Conservation (phyloP, 2,113 vertebrate genomes). For the Spermophilus dauricus region DNA sequence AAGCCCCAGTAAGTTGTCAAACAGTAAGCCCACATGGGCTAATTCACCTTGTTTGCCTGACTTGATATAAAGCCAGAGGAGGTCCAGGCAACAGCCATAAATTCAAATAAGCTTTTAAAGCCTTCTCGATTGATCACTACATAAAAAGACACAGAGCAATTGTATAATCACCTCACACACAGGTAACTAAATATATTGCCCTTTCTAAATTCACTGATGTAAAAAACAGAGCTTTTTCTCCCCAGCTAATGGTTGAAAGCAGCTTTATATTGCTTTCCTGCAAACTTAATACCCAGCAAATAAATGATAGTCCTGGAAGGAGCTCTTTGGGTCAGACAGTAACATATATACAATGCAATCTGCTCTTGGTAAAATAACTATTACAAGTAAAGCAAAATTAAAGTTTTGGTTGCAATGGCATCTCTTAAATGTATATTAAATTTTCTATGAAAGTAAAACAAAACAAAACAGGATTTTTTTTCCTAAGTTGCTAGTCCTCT, state of each 20-base stretch:
- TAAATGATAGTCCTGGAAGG: slow-evolving; percentile 51
- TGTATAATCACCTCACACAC: slow-evolving; percentile 78
- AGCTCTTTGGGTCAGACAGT: slow-evolving; percentile 35
- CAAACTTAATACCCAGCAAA: slow-evolving; percentile 66
- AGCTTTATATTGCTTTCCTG: slow-evolving; percentile 71
- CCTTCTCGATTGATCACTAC: slow-evolving; percentile 67
- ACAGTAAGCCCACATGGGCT: slow-evolving; percentile 51
- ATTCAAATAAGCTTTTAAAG: slow-evolving; percentile 75
- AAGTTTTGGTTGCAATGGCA: not conserved
- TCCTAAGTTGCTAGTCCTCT: not conserved
- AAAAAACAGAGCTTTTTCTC: slow-evolving; percentile 66
- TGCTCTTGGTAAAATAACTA: not conserved
- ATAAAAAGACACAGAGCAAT: slow-evolving; percentile 69
- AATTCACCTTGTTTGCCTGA: slow-evolving; percentile 70
- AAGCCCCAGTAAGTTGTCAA: slow-evolving; percentile 78
- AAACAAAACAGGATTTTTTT: not conserved
- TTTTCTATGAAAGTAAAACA: not conserved
- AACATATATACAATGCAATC: not conserved
- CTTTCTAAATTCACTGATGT: slow-evolving; percentile 68
- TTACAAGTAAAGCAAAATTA: slow-evolving; percentile 33
- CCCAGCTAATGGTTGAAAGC: slow-evolving; percentile 58
- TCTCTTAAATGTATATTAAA: not conserved
- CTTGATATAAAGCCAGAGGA: slow-evolving; percentile 54
- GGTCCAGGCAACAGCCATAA: slow-evolving; percentile 66
- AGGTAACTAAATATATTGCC: slow-evolving; percentile 75